phyloP scores from a whole-genome alignment of 2,113 vertebrate species.

The Taurulus bubalis region DNA sequence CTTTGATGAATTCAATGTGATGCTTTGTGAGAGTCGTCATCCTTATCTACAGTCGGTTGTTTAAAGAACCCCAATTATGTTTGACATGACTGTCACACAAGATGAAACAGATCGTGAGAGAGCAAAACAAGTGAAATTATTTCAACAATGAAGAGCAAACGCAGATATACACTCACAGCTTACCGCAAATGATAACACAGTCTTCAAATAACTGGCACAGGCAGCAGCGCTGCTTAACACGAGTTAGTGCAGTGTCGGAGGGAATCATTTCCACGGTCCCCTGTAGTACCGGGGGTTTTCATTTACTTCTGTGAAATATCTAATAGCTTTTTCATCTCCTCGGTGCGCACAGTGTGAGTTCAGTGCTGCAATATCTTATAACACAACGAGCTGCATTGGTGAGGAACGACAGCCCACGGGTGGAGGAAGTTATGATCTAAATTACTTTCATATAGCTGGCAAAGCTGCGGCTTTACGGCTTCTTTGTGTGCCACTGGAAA shows the following conservation, averaged over 20 bases:
- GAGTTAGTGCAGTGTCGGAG: not conserved
- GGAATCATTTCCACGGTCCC: slow-evolving; percentile 6
- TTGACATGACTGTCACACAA: not conserved
- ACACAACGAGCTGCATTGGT: slow-evolving; percentile 39
- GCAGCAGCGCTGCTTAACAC: not conserved
- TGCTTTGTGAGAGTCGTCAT: not conserved
- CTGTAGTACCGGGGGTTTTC: slow-evolving; percentile 28
- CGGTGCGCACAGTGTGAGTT: slow-evolving; percentile 16
- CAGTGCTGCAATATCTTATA: slow-evolving; percentile 20
- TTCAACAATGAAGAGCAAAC: not conserved
- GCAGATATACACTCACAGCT: not conserved
- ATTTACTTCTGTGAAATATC: slow-evolving; percentile 48
- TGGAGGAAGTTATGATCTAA: slow-evolving; percentile 44
- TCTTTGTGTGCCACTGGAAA: slow-evolving; percentile 20
- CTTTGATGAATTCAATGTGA: slow-evolving; percentile 8
- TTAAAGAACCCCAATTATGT: slow-evolving; percentile 24
- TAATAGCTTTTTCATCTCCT: slow-evolving; percentile 39
- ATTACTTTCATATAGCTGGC: slow-evolving; percentile 46
- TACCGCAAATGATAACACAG: not conserved
- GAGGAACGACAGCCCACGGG: slow-evolving; percentile 31
- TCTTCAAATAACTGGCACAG: slow-evolving; percentile 5
- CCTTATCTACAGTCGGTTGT: not conserved
- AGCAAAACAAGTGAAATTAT: slow-evolving; percentile 11
- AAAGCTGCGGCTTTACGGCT: slow-evolving; percentile 35
- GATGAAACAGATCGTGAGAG: not conserved